Evolutionary conservation across 2,113 vertebrate genomes (phyloP).

Genomic region (Pseudolaguvia tuberculata): DNA sequence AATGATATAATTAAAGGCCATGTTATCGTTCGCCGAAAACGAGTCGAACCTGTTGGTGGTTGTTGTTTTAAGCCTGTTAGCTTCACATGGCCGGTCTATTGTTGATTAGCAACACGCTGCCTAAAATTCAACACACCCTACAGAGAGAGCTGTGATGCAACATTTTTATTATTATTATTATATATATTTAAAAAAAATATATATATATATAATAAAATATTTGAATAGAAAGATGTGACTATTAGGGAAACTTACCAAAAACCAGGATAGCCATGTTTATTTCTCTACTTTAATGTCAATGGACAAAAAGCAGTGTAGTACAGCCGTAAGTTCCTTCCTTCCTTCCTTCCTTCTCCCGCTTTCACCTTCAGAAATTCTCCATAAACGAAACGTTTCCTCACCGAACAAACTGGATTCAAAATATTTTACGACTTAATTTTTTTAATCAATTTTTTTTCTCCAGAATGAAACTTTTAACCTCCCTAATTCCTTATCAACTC

Average conservation of each 20-base stretch:
- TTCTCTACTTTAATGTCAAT: constrained; percentile 24
- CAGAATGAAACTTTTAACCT: constrained; percentile 35
- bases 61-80: background rate
- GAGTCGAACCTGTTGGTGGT: constrained; percentile 32
- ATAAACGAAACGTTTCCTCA: constrained; percentile 5
- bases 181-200: background rate
- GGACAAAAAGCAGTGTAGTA: constrained; percentile 48
- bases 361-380: constrained; percentile 29
- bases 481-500: background rate
- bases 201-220: background rate
- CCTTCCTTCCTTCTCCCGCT: constrained; percentile 15
- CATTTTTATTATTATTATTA: no score
- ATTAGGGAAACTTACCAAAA: constrained; percentile 69
- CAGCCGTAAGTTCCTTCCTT: constrained; percentile 28
- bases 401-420: background rate
- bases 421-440: no score
- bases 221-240: background rate
- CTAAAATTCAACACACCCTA: constrained; percentile 25
- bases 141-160: background rate
- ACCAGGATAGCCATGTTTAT: constrained; percentile 73
- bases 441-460: no score
- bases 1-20: background rate
- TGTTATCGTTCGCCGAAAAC: background rate
- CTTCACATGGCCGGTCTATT: constrained; percentile 23
- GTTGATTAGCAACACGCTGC: constrained; percentile 26